These are phyloP conservation scores for Ceratothoa steindachneri DNA, from an alignment of 2,888 invertebrate genomes.

Conservation along the genomic window DNA sequence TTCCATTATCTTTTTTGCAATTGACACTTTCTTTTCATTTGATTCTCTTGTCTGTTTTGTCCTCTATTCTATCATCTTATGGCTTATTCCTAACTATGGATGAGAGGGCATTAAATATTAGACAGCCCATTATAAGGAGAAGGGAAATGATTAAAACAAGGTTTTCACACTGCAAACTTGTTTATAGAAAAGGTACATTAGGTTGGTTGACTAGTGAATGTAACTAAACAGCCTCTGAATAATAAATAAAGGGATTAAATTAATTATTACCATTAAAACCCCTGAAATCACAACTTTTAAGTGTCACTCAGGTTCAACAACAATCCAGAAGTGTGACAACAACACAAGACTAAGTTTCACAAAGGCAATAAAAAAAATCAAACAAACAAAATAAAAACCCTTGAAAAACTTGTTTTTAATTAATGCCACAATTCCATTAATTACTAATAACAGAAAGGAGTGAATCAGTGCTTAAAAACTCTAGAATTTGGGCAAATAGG, in stretches of 20 bases:
- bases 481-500: too few species aligned
- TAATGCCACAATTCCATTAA: neutral
- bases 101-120: too few species aligned
- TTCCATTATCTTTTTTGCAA: too few species aligned
- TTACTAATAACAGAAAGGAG: neutral
- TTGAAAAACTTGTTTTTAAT: too few species aligned
- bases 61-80: too few species aligned
- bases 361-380: neutral
- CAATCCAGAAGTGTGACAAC: constrained; percentile 9
- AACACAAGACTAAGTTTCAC: neutral
- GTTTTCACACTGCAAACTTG: constrained; percentile 10
- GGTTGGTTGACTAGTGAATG: constrained; percentile 6
- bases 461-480: neutral
- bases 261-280: neutral
- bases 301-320: neutral
- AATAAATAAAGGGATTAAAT: neutral
- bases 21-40: too few species aligned
- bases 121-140: too few species aligned
- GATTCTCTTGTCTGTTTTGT: too few species aligned
- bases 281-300: neutral
- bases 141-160: too few species aligned
- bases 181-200: constrained; percentile 11
- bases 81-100: too few species aligned
- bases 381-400: neutral
- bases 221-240: constrained; percentile 4